These are phyloP conservation scores for Rhynchotus rufescens DNA, from an alignment of 2,797 vertebrate species.

Conservation along the genomic window DNA sequence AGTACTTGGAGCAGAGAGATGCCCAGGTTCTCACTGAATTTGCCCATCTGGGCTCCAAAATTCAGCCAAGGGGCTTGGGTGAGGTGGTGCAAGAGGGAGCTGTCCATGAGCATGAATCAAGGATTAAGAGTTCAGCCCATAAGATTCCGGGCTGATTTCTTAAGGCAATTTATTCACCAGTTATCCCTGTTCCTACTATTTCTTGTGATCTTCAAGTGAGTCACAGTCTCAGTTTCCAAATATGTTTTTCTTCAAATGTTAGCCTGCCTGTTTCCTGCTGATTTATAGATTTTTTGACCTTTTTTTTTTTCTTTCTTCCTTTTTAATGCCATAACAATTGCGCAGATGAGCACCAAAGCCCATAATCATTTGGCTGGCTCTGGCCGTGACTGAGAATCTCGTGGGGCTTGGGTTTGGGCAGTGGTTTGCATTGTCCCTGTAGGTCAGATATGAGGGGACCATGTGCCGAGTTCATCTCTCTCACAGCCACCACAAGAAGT, in stretches of 20 bases:
- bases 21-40: background rate
- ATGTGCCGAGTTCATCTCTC: accelerated
- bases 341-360: background rate
- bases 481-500: background rate
- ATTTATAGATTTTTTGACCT: background rate
- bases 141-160: background rate
- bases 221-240: background rate
- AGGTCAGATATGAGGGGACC: accelerated
- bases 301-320: background rate
- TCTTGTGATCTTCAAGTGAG: background rate
- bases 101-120: background rate
- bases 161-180: background rate
- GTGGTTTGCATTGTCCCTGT: background rate
- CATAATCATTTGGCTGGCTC: background rate
- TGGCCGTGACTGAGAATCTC: background rate
- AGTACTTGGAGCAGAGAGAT: background rate
- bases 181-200: background rate
- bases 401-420: background rate
- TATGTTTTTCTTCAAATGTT: background rate
- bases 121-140: background rate
- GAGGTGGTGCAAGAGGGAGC: background rate
- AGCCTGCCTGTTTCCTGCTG: background rate
- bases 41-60: background rate
- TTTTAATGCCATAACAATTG: background rate
- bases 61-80: background rate